These are phyloP conservation scores for Drosophila asahinai DNA, from an alignment of 1,140 invertebrate species.

Conservation along the genomic window DNA sequence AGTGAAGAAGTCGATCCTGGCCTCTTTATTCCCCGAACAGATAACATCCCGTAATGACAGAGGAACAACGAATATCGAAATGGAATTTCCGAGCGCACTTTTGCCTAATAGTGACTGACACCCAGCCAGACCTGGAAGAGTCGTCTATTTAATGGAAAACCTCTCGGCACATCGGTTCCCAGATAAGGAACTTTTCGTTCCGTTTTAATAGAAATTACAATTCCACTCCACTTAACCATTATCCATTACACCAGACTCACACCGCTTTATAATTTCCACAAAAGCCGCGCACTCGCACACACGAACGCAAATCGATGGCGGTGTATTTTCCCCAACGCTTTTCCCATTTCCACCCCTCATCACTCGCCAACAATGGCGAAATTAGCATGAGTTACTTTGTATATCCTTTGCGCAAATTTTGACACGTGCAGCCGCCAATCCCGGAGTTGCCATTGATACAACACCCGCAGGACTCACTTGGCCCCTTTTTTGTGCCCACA, in stretches of 20 bases:
- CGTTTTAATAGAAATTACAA: conserved; percentile 50
- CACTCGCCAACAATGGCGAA: conserved; percentile 61
- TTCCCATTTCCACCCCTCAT: conserved; percentile 28
- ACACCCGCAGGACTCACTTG: conserved; percentile 57
- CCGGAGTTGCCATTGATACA: conserved; percentile 70
- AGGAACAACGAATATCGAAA: conserved; percentile 24
- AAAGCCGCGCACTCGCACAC: conserved; percentile 22
- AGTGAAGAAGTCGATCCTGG: conserved; percentile 15
- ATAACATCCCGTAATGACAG: conserved; percentile 48
- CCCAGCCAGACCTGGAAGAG: not conserved
- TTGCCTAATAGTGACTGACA: conserved; percentile 31
- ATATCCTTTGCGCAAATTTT: conserved; percentile 78
- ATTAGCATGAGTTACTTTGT: conserved; percentile 78
- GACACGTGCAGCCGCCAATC: conserved; percentile 63
- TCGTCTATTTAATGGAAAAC: conserved; percentile 30
- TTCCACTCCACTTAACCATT: conserved; percentile 55
- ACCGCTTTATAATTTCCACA: conserved; percentile 51
- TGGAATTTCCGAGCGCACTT: conserved; percentile 18
- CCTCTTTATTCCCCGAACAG: not conserved
- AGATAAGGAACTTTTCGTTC: conserved; percentile 22
- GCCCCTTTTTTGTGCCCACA: conserved; percentile 12
- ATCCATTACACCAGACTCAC: conserved; percentile 30
- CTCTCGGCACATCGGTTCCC: conserved; percentile 17
- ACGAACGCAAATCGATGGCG: conserved; percentile 40
- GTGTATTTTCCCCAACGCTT: conserved; percentile 3